phyloP scores from a whole-genome alignment of 2,797 vertebrate genomes.

The Babyrousa celebensis region DNA sequence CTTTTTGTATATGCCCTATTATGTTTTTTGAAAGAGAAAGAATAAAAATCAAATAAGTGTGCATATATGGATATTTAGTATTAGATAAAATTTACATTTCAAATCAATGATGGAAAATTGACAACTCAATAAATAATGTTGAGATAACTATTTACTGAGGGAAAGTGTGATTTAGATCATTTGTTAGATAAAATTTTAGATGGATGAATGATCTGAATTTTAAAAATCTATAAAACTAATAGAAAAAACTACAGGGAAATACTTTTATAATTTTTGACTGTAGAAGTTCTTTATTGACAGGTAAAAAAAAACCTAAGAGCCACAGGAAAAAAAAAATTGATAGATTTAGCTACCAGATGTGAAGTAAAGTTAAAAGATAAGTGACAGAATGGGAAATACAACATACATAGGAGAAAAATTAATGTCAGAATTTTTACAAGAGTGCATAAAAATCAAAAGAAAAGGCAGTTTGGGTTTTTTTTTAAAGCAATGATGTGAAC shows the following conservation, averaged over 20 bases:
- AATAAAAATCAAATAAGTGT: slow-evolving; percentile 14
- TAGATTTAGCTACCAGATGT: neutral
- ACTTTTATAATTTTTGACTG: slow-evolving; percentile 43
- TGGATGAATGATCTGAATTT: neutral
- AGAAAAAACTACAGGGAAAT: slow-evolving; percentile 13
- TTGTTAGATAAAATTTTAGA: neutral
- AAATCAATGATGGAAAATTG: slow-evolving; percentile 1
- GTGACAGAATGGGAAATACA: slow-evolving; percentile 32
- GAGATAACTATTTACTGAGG: neutral
- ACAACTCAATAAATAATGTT: neutral
- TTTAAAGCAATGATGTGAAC: neutral
- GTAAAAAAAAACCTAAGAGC: neutral
- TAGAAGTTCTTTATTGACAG: neutral
- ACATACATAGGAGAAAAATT: slow-evolving; percentile 17
- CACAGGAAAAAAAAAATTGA: neutral
- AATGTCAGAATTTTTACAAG: slow-evolving; percentile 18
- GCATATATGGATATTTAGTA: neutral
- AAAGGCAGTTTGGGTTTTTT: neutral
- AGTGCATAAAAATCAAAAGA: slow-evolving; percentile 21
- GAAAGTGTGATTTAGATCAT: slow-evolving; percentile 32
- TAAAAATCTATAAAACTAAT: slow-evolving; percentile 11
- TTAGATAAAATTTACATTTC: slow-evolving; percentile 40
- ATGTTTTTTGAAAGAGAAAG: slow-evolving; percentile 20
- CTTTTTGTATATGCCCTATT: neutral
- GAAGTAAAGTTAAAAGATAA: slow-evolving; percentile 6